Evolutionary conservation across 2,113 vertebrate genomes (phyloP).

Genomic region (Pyxicephalus adspersus): DNA sequence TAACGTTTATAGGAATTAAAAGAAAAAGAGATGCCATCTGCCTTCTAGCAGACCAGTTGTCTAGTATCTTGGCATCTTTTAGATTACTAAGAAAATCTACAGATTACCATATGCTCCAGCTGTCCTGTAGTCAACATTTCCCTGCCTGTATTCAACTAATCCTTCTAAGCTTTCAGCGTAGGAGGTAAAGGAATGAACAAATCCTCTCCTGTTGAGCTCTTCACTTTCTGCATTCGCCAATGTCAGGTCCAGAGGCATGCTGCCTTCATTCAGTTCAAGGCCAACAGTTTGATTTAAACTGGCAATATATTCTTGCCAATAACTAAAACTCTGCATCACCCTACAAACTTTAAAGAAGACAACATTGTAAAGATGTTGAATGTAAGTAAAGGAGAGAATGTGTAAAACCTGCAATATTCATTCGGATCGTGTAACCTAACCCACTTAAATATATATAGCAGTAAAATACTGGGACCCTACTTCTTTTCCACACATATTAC

Average conservation of each 20-base stretch:
- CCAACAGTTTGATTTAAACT: slow-evolving; percentile 7
- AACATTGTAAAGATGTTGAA: no score
- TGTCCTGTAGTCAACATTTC: slow-evolving; percentile 52
- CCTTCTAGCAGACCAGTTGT: slow-evolving; percentile 3
- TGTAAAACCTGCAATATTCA: no score
- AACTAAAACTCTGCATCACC: background rate
- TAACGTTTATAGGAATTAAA: slow-evolving; percentile 9
- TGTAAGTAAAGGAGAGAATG: no score
- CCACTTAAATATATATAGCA: no score
- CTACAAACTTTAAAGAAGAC: background rate
- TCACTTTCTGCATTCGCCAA: slow-evolving; percentile 2
- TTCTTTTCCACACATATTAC: no score
- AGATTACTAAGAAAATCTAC: slow-evolving; percentile 48
- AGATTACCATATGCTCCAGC: slow-evolving; percentile 55
- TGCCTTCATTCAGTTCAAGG: background rate
- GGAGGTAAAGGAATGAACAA: slow-evolving; percentile 45
- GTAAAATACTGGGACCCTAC: no score
- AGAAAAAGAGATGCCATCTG: slow-evolving; percentile 42
- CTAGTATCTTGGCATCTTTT: slow-evolving; percentile 40
- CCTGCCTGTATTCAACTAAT: slow-evolving; percentile 40
- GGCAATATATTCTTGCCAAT: background rate
- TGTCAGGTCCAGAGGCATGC: slow-evolving; percentile 20
- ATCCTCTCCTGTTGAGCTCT: slow-evolving; percentile 43
- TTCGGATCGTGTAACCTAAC: no score
- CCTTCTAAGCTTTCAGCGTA: slow-evolving; percentile 49